phyloP scores from a whole-genome alignment of 2,113 vertebrate species.

The Pseudopodoces humilis region DNA sequence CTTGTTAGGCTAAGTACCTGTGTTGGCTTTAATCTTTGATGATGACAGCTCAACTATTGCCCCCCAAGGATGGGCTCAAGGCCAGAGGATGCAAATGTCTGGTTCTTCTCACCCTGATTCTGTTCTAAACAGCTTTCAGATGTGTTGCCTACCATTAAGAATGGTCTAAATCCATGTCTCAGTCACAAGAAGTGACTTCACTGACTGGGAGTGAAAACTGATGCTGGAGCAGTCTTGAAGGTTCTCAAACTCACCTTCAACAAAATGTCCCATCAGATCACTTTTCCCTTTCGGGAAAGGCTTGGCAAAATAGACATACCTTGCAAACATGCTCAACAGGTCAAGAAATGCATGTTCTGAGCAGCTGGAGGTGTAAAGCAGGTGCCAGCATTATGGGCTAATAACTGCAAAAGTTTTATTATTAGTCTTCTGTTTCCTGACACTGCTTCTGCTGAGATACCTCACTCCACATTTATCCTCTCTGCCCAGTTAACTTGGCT shows the following conservation, averaged over 20 bases:
- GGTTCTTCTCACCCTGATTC: not conserved
- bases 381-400: not conserved
- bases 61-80: slow-evolving; percentile 3
- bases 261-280: not conserved
- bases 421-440: not conserved
- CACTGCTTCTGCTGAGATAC: not conserved
- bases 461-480: not conserved
- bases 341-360: not conserved
- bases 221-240: not conserved
- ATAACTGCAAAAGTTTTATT: not conserved
- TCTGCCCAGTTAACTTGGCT: not conserved
- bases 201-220: not conserved
- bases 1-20: slow-evolving; percentile 33
- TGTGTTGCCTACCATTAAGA: not conserved
- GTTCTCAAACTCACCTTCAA: not conserved
- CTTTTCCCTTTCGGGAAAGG: not conserved
- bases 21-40: not conserved
- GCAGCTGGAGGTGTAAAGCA: slow-evolving; percentile 1
- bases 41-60: not conserved
- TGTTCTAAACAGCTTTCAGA: not conserved
- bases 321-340: not conserved
- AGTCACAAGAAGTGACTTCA: not conserved
- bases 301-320: not conserved
- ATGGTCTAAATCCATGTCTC: not conserved
- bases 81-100: slow-evolving; percentile 9